Evolutionary conservation across 2,888 invertebrate species (phyloP).

Genomic region (Eilema caniola): DNA sequence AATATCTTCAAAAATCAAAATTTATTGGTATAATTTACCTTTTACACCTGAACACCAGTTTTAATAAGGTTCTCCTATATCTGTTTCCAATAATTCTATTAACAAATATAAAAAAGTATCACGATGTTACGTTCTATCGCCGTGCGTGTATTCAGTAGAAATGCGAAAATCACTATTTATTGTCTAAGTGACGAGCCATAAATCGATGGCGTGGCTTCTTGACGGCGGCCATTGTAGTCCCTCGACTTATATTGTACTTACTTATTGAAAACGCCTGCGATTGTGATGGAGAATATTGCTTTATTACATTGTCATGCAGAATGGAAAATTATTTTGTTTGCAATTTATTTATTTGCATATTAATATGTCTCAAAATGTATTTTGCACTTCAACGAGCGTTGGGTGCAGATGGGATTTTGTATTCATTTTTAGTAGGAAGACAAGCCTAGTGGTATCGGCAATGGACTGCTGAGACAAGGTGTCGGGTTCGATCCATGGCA

Average conservation of each 20-base stretch:
- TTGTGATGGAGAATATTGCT: conserved; percentile 48
- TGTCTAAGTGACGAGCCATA: conserved; percentile 84
- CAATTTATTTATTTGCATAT: conserved; percentile 17
- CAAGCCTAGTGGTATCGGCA: too few species aligned
- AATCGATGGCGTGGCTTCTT: conserved; percentile 72
- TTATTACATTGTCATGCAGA: conserved; percentile 47
- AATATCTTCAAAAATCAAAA: too few species aligned
- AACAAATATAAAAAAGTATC: not conserved
- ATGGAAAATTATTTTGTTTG: conserved; percentile 27
- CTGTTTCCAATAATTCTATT: too few species aligned
- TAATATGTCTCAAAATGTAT: conserved; percentile 21
- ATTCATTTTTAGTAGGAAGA: not conserved
- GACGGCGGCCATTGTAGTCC: conserved; percentile 72
- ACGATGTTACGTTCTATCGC: conserved; percentile 59
- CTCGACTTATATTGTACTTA: conserved; percentile 49
- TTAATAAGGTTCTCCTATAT: too few species aligned
- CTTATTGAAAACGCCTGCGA: conserved; percentile 57
- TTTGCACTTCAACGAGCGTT: not conserved
- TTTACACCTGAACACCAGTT: too few species aligned
- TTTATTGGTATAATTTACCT: too few species aligned
- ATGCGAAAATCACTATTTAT: conserved; percentile 86
- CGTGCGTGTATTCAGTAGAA: conserved; percentile 68
- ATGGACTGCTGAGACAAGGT: too few species aligned
- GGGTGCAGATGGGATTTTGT: conserved; percentile 6
- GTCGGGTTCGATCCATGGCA: too few species aligned